These are phyloP conservation scores for Neodiprion lecontei DNA, from an alignment of 1,140 invertebrate species.

Conservation along the genomic window DNA sequence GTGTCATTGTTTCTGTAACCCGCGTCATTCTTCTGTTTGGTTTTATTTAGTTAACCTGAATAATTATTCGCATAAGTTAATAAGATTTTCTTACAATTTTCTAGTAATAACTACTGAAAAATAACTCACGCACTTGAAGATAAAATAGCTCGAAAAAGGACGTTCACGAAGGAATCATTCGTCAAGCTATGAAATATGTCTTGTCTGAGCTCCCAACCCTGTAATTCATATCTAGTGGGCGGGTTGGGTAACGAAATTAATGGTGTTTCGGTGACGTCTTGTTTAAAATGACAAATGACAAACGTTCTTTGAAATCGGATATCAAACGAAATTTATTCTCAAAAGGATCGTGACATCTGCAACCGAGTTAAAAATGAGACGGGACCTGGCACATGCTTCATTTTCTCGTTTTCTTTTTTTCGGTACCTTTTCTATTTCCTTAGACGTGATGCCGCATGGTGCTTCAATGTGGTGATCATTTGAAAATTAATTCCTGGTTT, in stretches of 20 bases:
- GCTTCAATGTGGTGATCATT: too few relatives aligned
- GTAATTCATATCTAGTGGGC: conserved; percentile 30
- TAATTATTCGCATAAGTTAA: conserved; percentile 29
- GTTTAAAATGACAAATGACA: conserved; percentile 48
- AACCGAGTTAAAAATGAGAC: neutral
- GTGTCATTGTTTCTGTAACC: conserved; percentile 28
- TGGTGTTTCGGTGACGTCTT: conserved; percentile 40
- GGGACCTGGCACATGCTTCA: neutral
- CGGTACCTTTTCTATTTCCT: too few relatives aligned
- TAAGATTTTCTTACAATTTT: conserved; percentile 33
- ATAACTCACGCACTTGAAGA: conserved; percentile 26
- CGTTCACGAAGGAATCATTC: conserved; percentile 49
- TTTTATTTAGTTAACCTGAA: conserved; percentile 22
- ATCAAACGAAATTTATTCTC: conserved; percentile 3
- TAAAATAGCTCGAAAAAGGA: conserved; percentile 23
- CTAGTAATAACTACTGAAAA: conserved; percentile 28
- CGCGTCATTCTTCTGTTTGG: conserved; percentile 27
- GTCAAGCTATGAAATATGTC: conserved; percentile 49
- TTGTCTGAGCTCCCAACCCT: conserved; percentile 31
- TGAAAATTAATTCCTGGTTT: too few relatives aligned
- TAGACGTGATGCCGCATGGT: too few relatives aligned
- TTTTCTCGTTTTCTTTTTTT: too few relatives aligned
- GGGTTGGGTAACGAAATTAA: conserved; percentile 49
- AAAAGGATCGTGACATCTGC: neutral
- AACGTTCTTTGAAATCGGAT: conserved; percentile 1